Evolutionary conservation across 2,113 vertebrate species (phyloP), one percentile per base, ranked within the genome.

Genomic region (Myrmecophaga tridactyla): DNA sequence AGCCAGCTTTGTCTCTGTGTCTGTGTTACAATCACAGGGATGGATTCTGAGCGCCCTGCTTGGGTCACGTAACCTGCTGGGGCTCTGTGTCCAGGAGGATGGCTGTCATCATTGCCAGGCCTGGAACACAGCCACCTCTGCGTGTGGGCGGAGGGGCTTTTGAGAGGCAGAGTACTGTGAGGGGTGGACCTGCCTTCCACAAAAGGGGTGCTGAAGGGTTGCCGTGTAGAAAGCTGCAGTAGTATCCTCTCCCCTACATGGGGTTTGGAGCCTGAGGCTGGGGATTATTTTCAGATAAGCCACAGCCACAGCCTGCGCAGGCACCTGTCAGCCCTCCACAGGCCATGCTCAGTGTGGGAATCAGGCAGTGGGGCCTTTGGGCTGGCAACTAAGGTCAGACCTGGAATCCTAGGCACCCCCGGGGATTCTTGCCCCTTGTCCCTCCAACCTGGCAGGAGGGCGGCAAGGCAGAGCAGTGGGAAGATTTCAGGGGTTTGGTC

Each of bases 281-380:
- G n/a, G 39, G 43, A 43, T 60, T 51, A 14, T 56, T 65, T n/a
- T 62, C 67, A 23, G 53, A 53, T n/a, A 60, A 63, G 23, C 72
- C 0, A 4, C 53, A 60, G 20, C n/a, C 48, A 36, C 9, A 34
- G 0, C 31, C 56, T 21, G 7, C 43, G 5, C 2, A 2, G n/a
- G 15, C 8, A 65, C 20, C 69, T 25, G 20, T 75, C 63, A 36
- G 43, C 34, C 41, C 81, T 39, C 46, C 25, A 18, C n/a, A 25
- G 58, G 48, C 62, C n/a, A 2, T 9, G 48, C 3, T 76, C 46
- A 43, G 39, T 48, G 36, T 63, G 31, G 48, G n/a, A 80, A 46
- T 21, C 27, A 23, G 87, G 43, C 4, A 15, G 41, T 72, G 21
- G 62, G n/a, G 17, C 31, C 51, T 95, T 82, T 63, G 65, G 77